Base-by-base conservation (phyloP, 2,888 invertebrate species). In the Tricholauxania praeusta region DNA sequence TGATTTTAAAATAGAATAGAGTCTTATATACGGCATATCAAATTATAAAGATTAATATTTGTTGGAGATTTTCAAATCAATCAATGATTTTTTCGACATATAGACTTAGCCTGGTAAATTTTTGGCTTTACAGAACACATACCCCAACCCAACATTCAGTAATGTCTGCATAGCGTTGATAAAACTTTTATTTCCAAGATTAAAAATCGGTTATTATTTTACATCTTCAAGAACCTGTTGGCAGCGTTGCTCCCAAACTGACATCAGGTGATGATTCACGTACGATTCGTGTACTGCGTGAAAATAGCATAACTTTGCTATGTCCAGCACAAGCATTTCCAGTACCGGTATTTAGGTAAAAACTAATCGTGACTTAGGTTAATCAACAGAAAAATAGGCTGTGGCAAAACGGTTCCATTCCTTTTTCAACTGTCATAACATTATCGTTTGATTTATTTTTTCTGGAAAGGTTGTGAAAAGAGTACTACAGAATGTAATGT, bases 311-410 rank as follows among this genome's bases (percentile, higher is more conserved):
- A 78, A 91, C 91, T 72, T 81, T 92, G 75, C 88, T 91, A 72
- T 92, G 92, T 84, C 91, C 91, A 73, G 91, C 91, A 51, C 91
- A 92, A 88, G 92, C 91, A 80, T 92, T 89, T 88, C 92, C 93
- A 77, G 90, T 92, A 77, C 92, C 93, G 62, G 87, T 90, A 83
- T 92, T 90, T 90, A 92, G 93, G 93, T 93, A 91, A 79, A 74
- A 49, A 47, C 28, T 70, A 14, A 63, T 39, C 39, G 2, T 7
- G 10, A 10, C 39, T 28, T 28, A 28, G 28, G 4, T 28, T 28
- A 12, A 28, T 68, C 39, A n/a, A 17, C 19, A 22, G 62, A 70
- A 63, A 75, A 67, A 70, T 19, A 64, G 3, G 17, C 17, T 3
- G 12, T 17, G 28, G 3, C 28, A 3, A 28, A 28, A 28, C 28